Conservation (phyloP, 2,797 vertebrate species). For the Oreortyx pictus region DNA sequence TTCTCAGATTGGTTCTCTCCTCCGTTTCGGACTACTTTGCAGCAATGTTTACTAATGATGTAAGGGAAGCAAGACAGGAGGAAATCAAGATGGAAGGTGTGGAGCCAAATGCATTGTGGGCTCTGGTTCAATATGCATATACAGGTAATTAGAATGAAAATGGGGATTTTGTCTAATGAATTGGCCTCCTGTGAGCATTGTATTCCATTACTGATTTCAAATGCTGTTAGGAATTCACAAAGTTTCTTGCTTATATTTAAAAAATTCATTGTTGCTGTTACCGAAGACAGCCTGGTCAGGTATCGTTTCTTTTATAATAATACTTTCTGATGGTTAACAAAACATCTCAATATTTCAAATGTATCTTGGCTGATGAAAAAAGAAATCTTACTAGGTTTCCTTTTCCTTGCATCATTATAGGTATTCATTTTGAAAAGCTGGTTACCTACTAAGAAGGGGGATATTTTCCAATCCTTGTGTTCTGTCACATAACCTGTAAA, state of each 20-base stretch:
- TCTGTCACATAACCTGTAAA: neutral
- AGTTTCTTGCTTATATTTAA: neutral
- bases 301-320: neutral
- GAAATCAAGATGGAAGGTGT: conserved; percentile 99
- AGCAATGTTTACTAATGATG: conserved; percentile 98
- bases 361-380: neutral
- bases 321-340: neutral
- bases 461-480: neutral
- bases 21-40: conserved; percentile 99
- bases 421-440: neutral
- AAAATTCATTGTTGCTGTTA: neutral
- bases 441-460: neutral
- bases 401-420: neutral
- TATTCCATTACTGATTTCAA: neutral
- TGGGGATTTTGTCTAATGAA: neutral
- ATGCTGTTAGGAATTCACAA: neutral
- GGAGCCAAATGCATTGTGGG: conserved; percentile 94
- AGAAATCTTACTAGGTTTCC: neutral
- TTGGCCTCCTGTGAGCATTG: neutral
- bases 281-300: neutral
- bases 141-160: conserved; percentile 85
- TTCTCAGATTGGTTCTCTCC: conserved; percentile 91
- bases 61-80: conserved; percentile 95
- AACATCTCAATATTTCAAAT: neutral
- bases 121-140: conserved; percentile 96